phyloP scores from a whole-genome alignment of 2,113 vertebrate genomes.

The Xiphophorus hellerii region DNA sequence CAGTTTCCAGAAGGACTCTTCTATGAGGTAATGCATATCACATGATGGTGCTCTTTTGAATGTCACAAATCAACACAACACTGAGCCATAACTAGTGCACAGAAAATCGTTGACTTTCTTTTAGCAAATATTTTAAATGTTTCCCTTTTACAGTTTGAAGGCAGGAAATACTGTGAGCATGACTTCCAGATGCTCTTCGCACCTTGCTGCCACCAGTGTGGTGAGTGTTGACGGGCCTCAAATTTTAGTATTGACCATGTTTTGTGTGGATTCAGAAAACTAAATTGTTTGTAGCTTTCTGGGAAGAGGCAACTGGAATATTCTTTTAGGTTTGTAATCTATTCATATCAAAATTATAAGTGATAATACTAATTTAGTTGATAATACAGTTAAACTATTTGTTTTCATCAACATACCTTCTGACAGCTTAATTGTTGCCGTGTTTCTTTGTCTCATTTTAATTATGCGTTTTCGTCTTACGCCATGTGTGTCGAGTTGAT shows the following conservation, averaged over 20 bases:
- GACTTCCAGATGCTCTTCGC: constrained; percentile 99
- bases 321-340: not conserved
- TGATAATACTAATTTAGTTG: too few species aligned
- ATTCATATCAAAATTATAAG: too few species aligned
- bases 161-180: constrained; percentile 98
- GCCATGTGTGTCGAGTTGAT: constrained; percentile 12
- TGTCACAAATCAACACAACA: not conserved
- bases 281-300: too few species aligned
- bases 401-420: not conserved
- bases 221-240: constrained; percentile 82
- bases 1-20: constrained; percentile 99
- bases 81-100: not conserved
- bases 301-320: too few species aligned
- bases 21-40: constrained; percentile 86
- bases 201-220: constrained; percentile 96
- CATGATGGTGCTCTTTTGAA: not conserved
- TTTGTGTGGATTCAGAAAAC: not conserved
- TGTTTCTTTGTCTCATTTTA: not conserved
- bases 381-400: too few species aligned
- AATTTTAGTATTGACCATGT: not conserved
- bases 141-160: constrained; percentile 88
- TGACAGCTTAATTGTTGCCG: not conserved
- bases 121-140: not conserved
- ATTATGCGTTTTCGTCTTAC: not conserved
- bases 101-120: not conserved